Evolutionary conservation across 2,113 vertebrate genomes (phyloP), one percentile per base, ranked within the genome.

Genomic region (Coryphaenoides rupestris): DNA sequence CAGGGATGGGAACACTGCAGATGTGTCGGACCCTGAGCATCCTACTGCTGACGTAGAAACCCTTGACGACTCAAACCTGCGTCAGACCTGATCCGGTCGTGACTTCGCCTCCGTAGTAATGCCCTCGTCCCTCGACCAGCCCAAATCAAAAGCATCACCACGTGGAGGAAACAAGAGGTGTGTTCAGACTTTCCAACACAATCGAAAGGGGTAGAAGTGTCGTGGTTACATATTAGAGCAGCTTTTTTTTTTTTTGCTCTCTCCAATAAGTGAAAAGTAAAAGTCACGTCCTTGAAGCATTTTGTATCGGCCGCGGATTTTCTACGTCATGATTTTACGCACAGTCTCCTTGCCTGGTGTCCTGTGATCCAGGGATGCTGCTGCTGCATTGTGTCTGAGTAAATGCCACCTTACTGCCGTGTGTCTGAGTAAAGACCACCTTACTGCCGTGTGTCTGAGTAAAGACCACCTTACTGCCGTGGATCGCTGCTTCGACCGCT

Each of bases 61-160:
- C 73, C 60, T 63, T 14, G 68, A 80, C 90, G 88, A 89, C 79
- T 91, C 90, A 89, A 86, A 87, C 87, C 78, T 88, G 86, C 86
- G 87, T 87, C 86, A 89, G 72, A 79, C 82, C 28, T 63, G 72
- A 79, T 80, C 28, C 62, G 62, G 82, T 88, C 84, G 86, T 89
- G 87, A 87, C 77, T 84, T 68, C 65, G 21, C 84, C n/a, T n/a
- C n/a, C 82, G 85, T 89, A 85, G 85, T 88, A 77, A 81, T 80
- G 60, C 53, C 26, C 64, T 2, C 54, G 59, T 23, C 60, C 61
- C 23, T 60, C 56, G 52, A 72, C 75, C 74, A 55, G 55, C 19
- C 56, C 68, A 69, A 58, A 79, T 68, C 83, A 71, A 62, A 58
- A 56, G 17, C 56, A 63, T 1, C 50, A 62, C 69, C 85, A 87